phyloP scores from a whole-genome alignment of 2,797 vertebrate species.

The Halcyon leucocephala region DNA sequence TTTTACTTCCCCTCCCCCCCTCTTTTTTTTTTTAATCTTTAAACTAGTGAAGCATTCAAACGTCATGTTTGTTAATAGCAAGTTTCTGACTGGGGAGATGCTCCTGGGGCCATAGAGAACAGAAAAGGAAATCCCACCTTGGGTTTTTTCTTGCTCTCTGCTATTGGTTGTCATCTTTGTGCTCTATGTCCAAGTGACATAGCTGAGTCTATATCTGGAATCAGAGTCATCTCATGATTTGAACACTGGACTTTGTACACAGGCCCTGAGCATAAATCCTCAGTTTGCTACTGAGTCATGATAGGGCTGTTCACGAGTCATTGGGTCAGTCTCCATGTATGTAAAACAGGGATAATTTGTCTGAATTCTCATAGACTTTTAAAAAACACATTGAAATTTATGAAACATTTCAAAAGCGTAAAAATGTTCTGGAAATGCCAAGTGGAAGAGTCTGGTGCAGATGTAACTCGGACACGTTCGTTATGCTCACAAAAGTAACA shows the following conservation, averaged over 20 bases:
- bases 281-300: not conserved
- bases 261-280: not conserved
- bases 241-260: not conserved
- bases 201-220: not conserved
- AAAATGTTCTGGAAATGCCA: not conserved
- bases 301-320: not conserved
- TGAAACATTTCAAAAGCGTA: not conserved
- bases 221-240: not conserved
- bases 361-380: not conserved
- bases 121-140: slow-evolving; percentile 12
- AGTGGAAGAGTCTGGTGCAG: not conserved
- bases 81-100: not conserved
- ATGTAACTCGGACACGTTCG: not conserved
- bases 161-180: not conserved
- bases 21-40: not conserved
- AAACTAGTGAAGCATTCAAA: not conserved
- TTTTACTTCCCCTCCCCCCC: not conserved
- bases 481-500: not conserved
- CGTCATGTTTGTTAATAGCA: not conserved
- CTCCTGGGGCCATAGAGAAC: not conserved
- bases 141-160: not conserved
- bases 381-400: not conserved
- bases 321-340: not conserved
- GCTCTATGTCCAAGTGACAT: not conserved
- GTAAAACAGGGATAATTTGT: not conserved